Evolutionary conservation across 2,888 invertebrate genomes (phyloP).

Genomic region (Orchesella flavescens): DNA sequence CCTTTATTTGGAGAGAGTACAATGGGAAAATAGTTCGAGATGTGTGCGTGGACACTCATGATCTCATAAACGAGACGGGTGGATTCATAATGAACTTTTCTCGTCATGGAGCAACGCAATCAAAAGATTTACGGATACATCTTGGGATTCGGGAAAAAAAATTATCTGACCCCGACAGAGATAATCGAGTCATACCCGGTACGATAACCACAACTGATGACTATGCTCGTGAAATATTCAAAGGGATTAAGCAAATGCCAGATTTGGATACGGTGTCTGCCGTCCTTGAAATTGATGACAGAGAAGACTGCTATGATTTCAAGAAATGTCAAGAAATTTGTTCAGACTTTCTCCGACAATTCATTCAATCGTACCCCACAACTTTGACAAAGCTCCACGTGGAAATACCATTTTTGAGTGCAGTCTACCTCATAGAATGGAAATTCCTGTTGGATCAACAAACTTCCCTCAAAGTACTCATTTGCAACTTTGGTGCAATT

Average conservation of each 20-base stretch:
- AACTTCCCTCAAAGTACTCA: slow-evolving; percentile 33
- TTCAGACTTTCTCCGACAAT: slow-evolving; percentile 26
- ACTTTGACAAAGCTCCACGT: slow-evolving; percentile 49
- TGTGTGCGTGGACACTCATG: slow-evolving; percentile 48
- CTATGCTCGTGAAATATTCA: slow-evolving; percentile 58
- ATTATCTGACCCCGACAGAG: no score
- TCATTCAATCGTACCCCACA: slow-evolving; percentile 31
- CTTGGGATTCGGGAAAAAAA: slow-evolving; percentile 36
- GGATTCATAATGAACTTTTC: slow-evolving; percentile 39
- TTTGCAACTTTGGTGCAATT: slow-evolving; percentile 63
- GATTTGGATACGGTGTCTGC: slow-evolving; percentile 32
- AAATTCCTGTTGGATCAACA: slow-evolving; percentile 63
- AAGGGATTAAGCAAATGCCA: neutral
- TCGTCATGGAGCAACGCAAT: neutral
- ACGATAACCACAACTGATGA: slow-evolving; percentile 56
- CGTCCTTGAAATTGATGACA: slow-evolving; percentile 52
- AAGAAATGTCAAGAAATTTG: slow-evolving; percentile 26
- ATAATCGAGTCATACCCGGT: slow-evolving; percentile 8
- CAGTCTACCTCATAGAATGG: slow-evolving; percentile 54
- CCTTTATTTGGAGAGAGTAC: neutral
- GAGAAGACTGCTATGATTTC: slow-evolving; percentile 36
- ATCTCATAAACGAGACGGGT: slow-evolving; percentile 49
- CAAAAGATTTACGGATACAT: slow-evolving; percentile 29
- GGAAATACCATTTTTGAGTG: slow-evolving; percentile 63
- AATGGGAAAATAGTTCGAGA: slow-evolving; percentile 38